These are phyloP conservation scores for Fratercula arctica DNA, from an alignment of 2,797 vertebrate genomes.

Conservation along the genomic window DNA sequence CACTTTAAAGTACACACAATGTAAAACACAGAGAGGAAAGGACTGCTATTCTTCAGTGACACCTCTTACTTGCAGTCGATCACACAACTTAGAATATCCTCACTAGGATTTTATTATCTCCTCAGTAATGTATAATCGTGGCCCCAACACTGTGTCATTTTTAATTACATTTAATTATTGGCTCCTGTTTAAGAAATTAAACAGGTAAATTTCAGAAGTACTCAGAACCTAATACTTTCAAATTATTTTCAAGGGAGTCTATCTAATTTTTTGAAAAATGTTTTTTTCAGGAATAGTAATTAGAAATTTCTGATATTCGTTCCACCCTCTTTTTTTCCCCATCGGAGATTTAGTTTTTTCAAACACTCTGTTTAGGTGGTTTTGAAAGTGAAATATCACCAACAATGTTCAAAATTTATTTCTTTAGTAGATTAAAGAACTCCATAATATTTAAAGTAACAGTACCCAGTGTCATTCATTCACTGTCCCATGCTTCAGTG, in stretches of 20 bases:
- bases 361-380: background rate
- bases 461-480: background rate
- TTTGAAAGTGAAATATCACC: background rate
- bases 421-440: background rate
- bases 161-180: background rate
- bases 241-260: background rate
- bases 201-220: background rate
- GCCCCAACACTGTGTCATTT: background rate
- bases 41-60: background rate
- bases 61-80: background rate
- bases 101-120: background rate
- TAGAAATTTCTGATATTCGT: background rate
- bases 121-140: background rate
- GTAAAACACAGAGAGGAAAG: background rate
- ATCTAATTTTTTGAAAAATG: background rate
- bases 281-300: background rate
- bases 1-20: background rate
- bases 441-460: background rate
- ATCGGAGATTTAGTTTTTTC: background rate
- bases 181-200: background rate
- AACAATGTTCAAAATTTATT: background rate
- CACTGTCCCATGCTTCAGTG: background rate
- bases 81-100: background rate
- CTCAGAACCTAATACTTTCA: background rate
- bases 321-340: background rate